Percentiles rank a stretch among this genome's conserved stretches.
Evolutionary conservation across 2,113 vertebrate species (phyloP).

Genomic region (Nannobrachium achirus): DNA sequence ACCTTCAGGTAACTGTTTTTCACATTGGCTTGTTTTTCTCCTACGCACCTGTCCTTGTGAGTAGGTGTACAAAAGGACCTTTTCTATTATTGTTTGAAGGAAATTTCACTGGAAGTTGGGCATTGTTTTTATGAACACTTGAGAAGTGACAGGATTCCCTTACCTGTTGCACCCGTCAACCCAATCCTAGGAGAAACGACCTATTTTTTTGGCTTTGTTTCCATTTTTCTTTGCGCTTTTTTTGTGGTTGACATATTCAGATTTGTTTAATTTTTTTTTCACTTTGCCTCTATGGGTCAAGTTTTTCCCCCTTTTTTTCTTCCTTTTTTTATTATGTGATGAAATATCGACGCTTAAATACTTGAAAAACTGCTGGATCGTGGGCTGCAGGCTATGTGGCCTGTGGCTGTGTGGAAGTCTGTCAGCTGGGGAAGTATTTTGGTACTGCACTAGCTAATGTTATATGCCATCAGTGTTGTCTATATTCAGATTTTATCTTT

Average conservation of each 20-base stretch:
- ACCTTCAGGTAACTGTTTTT: no score
- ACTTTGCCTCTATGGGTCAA: slow-evolving; percentile 59
- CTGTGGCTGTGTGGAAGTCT: slow-evolving; percentile 57
- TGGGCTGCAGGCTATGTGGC: slow-evolving; percentile 55
- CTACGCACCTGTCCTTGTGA: no score
- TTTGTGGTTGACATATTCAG: slow-evolving; percentile 27
- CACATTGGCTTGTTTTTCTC: no score
- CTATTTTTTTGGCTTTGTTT: slow-evolving; percentile 41
- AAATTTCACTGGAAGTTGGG: slow-evolving; percentile 11
- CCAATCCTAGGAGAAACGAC: slow-evolving; percentile 30
- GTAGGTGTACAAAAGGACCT: no score
- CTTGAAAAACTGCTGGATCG: slow-evolving; percentile 80
- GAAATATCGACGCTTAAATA: slow-evolving; percentile 68
- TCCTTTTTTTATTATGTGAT: slow-evolving; percentile 44
- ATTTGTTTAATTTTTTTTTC: slow-evolving; percentile 46
- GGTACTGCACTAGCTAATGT: slow-evolving; percentile 40
- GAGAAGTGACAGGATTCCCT: slow-evolving; percentile 11
- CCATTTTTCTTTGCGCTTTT: slow-evolving; percentile 39
- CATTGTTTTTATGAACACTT: slow-evolving; percentile 14
- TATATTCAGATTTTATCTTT: slow-evolving; percentile 23
- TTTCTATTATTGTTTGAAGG: no score
- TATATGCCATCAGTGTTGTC: slow-evolving; percentile 55
- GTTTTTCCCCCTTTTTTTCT: no score
- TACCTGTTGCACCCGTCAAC: background rate
- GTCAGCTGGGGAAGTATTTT: slow-evolving; percentile 36